Evolutionary conservation across 2,797 vertebrate genomes (phyloP).

Genomic region (Knipowitschia caucasica): DNA sequence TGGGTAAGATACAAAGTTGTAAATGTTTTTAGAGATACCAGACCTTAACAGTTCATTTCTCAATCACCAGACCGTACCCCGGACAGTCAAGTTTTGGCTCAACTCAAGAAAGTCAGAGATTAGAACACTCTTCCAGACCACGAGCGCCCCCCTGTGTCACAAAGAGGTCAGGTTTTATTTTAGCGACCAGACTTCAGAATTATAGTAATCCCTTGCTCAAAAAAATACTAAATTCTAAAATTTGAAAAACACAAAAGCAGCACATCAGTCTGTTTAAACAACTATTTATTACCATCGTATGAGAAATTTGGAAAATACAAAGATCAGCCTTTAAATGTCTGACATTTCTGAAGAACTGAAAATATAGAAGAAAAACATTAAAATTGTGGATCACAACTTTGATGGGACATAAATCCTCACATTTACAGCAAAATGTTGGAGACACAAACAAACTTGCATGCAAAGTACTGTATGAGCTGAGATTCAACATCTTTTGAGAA

Average conservation of each 20-base stretch:
- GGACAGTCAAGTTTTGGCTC: no score
- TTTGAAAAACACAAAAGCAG: not conserved
- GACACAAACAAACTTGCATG: constrained; percentile 52
- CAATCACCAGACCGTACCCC: no score
- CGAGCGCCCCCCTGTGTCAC: no score
- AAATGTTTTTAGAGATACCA: no score
- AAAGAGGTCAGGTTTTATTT: no score
- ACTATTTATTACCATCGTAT: constrained; percentile 84
- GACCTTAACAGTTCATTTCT: no score
- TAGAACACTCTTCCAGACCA: no score
- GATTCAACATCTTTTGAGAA: constrained; percentile 34
- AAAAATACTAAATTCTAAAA: no score
- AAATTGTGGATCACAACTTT: constrained; percentile 74
- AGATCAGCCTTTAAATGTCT: constrained; percentile 79
- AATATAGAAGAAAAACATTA: constrained; percentile 78
- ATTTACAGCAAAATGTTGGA: constrained; percentile 48
- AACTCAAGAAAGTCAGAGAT: no score
- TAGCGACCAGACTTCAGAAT: no score
- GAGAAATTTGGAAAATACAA: constrained; percentile 85
- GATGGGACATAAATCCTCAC: constrained; percentile 59
- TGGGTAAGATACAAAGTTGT: no score
- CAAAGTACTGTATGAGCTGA: constrained; percentile 52
- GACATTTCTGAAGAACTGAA: constrained; percentile 76
- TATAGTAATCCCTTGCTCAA: no score
- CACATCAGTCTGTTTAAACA: constrained; percentile 64